Evolutionary conservation across 2,888 invertebrate species (phyloP), one percentile per base, ranked within the genome.

Genomic region (Gasteruption jaculator): DNA sequence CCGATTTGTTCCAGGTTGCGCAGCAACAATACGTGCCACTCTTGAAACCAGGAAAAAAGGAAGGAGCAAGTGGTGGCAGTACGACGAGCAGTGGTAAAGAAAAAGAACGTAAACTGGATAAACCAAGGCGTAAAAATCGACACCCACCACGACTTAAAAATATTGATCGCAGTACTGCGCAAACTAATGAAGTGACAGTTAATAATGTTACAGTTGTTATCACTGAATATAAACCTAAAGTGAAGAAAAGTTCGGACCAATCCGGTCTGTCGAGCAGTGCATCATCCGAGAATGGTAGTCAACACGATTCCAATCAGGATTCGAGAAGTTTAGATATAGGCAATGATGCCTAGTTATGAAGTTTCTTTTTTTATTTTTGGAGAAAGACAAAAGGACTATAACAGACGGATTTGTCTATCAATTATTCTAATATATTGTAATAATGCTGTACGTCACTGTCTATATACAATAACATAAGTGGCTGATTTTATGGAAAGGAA

Each of bases 191-290:
- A 74, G 92, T 95, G 58, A 96, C 96, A 34, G 95, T 95, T 22
- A 95, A 94, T 71, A 93, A 92, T 61, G 92, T 96, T 45, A 96
- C 96, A 34, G 95, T 96, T 48, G 87, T 93, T 53, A 94, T 96
- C 69, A 96, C 96, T 44, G 96, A 96, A 75, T 95, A 91, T 71
- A 89, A 90, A 71, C 89, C 90, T 54, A 91, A 91, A 57, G 62
- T 62, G 38, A 71, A 70, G 51, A 71, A 71, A 40, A 65, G 60
- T 48, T 70, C 70, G 8, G 73, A 74, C 44, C 73, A 73, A 40
- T 73, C 72, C 10, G 72, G 72, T 25, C 49, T 71, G 20, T 72
- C 73, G 14, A 74, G 73, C 57, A 73, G 73, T 53, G 71, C 72
- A 19, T 72, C 73, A 10, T 74, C 74, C 16, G 74, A 74, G 50